Conservation (phyloP, 1,140 invertebrate species). For the Penaeus chinensis region DNA sequence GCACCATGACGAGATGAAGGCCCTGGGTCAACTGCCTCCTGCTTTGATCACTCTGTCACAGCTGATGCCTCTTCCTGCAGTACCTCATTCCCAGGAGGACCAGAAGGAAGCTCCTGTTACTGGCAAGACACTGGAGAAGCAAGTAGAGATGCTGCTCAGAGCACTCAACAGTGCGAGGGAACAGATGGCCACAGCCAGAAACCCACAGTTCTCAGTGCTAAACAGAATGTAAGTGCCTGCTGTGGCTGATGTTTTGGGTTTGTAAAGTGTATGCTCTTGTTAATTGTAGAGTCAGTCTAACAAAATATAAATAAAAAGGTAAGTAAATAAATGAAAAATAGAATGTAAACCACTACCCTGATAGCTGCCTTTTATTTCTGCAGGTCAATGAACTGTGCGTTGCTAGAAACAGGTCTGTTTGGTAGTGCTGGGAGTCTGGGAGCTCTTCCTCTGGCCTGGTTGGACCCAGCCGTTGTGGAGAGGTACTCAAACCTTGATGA, state of each 20-base stretch:
- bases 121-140: constrained; percentile 21
- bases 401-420: constrained; percentile 38
- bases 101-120: not conserved
- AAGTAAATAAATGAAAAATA: too few relatives aligned
- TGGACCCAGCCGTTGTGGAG: constrained; percentile 17
- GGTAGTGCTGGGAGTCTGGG: constrained; percentile 37
- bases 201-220: constrained; percentile 45
- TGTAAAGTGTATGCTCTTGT: not conserved
- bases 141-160: constrained; percentile 10
- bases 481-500: constrained; percentile 18
- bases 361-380: not conserved
- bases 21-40: constrained; percentile 17
- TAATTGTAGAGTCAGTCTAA: too few relatives aligned
- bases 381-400: constrained; percentile 38
- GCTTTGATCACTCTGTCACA: constrained; percentile 35
- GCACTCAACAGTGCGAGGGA: constrained; percentile 21
- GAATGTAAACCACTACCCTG: not conserved
- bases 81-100: not conserved
- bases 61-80: not conserved
- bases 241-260: not conserved
- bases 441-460: constrained; percentile 35
- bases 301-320: too few relatives aligned
- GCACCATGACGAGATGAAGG: constrained; percentile 30
- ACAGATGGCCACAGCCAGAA: constrained; percentile 28
- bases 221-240: constrained; percentile 28